phyloP scores from a whole-genome alignment of 2,113 vertebrate species.

The Nanorana parkeri region DNA sequence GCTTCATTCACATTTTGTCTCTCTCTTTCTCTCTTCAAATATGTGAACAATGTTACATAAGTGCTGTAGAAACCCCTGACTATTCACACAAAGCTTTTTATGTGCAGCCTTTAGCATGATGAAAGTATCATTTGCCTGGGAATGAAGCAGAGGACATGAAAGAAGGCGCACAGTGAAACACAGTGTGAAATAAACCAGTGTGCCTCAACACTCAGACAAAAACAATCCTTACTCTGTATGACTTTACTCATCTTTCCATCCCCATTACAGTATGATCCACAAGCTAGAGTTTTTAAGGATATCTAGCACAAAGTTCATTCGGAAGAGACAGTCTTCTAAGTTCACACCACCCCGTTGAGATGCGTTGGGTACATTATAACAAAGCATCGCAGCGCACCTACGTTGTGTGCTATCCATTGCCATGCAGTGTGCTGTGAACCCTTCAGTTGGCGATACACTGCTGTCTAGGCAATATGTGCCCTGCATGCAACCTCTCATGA shows the following conservation, averaged over 20 bases:
- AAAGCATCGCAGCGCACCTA: no score
- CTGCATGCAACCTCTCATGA: no score
- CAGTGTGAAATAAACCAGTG: conserved; percentile 34
- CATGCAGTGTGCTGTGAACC: no score
- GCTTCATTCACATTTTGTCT: conserved; percentile 26
- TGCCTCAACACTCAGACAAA: not conserved
- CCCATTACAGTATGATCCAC: no score
- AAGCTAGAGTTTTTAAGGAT: no score
- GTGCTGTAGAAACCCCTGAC: conserved; percentile 30
- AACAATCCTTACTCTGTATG: conserved; percentile 16
- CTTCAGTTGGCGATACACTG: no score
- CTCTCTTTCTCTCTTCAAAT: conserved; percentile 32
- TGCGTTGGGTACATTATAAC: no score
- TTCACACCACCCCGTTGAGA: no score
- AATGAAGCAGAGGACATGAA: conserved; percentile 39
- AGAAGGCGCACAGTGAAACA: not conserved
- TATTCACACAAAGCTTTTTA: conserved; percentile 47
- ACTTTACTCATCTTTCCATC: not conserved
- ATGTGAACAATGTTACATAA: conserved; percentile 48
- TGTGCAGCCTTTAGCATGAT: conserved; percentile 24
- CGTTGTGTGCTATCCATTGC: no score
- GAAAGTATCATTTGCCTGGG: conserved; percentile 40
- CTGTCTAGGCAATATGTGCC: no score
- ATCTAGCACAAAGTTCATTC: no score
- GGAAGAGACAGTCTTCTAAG: no score